Percentiles rank a stretch among this genome's conserved stretches.
Conservation (phyloP, 2,888 invertebrate genomes). For the Amblyjoppa proteus region DNA sequence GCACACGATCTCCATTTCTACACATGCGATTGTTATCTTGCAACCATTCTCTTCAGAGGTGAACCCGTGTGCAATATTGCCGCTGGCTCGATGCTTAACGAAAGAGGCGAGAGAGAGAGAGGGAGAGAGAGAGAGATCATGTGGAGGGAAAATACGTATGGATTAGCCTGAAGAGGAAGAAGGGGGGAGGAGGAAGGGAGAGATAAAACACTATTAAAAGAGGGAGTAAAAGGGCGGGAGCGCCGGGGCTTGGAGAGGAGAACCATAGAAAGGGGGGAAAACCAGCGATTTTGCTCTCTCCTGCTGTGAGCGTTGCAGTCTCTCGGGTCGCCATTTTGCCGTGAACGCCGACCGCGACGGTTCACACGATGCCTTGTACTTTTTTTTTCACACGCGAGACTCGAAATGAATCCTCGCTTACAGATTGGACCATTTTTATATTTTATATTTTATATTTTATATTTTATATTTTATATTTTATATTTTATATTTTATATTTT, state of each 20-base stretch:
- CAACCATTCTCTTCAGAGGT: not conserved
- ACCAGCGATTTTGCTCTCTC: conserved; percentile 58
- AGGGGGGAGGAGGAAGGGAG: conserved; percentile 20
- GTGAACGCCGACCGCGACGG: conserved; percentile 33
- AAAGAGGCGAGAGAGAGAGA: not conserved
- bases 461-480: too few relatives aligned
- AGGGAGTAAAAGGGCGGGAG: conserved; percentile 53
- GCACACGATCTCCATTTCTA: conserved; percentile 4
- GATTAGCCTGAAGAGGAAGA: not conserved
- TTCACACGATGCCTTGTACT: conserved; percentile 4
- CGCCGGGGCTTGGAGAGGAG: conserved; percentile 36
- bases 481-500: too few relatives aligned
- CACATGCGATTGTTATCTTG: not conserved
- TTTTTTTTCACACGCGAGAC: not conserved
- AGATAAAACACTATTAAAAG: conserved; percentile 28
- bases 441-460: too few relatives aligned
- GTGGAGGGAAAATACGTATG: not conserved
- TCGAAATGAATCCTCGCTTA: not conserved
- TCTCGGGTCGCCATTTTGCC: conserved; percentile 66
- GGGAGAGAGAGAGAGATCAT: not conserved
- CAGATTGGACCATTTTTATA: not conserved
- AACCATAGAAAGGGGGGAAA: conserved; percentile 51
- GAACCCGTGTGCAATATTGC: not conserved
- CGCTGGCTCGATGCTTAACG: not conserved
- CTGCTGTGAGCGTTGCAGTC: conserved; percentile 65